Evolutionary conservation across 2,888 invertebrate genomes (phyloP).

Genomic region (Pterostichus madidus): DNA sequence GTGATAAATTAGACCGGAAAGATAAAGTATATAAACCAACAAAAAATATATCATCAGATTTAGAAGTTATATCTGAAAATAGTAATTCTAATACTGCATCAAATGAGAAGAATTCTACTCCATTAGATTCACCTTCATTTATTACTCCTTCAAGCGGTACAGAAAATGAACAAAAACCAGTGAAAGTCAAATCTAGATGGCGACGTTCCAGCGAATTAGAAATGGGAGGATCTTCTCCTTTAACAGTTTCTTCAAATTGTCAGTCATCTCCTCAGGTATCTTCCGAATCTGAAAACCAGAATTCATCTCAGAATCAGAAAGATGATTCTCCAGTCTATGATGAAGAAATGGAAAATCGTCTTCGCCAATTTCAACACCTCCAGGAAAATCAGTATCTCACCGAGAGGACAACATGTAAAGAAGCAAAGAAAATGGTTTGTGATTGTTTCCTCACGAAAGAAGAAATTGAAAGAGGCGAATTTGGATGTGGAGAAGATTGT

Average conservation of each 20-base stretch:
- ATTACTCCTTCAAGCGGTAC: constrained; percentile 74
- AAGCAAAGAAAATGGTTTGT: constrained; percentile 95
- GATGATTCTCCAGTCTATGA: constrained; percentile 75
- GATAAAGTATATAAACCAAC: constrained; percentile 67
- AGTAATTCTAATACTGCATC: constrained; percentile 76
- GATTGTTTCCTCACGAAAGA: constrained; percentile 96
- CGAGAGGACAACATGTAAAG: constrained; percentile 92
- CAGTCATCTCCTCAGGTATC: constrained; percentile 41
- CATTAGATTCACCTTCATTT: constrained; percentile 75
- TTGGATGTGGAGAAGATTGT: constrained; percentile 97
- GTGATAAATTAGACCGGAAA: constrained; percentile 54
- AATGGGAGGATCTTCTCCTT: constrained; percentile 76
- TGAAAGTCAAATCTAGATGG: constrained; percentile 90
- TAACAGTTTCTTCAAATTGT: constrained; percentile 33
- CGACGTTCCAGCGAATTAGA: constrained; percentile 87
- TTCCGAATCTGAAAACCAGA: constrained; percentile 44
- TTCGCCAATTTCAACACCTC: constrained; percentile 89
- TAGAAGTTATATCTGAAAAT: constrained; percentile 75
- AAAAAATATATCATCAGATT: constrained; percentile 78
- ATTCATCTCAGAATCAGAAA: constrained; percentile 65
- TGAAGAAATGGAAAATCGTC: constrained; percentile 80
- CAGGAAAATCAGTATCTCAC: constrained; percentile 92
- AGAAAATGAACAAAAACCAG: constrained; percentile 82
- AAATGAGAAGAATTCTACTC: constrained; percentile 81
- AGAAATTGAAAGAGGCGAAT: constrained; percentile 89